A percentile compares a stretch with the other conserved stretches of the same genome.
Conservation (phyloP, 2,888 invertebrate genomes). For the Frankliniella fusca region DNA sequence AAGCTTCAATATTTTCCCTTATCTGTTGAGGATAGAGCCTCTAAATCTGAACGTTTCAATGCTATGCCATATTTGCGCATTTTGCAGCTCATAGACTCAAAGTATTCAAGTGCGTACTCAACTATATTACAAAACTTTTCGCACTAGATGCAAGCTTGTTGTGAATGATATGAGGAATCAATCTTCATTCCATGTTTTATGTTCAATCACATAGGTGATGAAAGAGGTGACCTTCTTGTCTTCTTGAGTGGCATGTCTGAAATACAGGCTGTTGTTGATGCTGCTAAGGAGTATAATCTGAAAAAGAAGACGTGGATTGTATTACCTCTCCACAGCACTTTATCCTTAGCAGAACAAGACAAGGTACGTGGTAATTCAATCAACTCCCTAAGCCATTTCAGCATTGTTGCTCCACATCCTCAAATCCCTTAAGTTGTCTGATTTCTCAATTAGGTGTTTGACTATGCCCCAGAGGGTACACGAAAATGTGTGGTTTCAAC, state of each 20-base stretch:
- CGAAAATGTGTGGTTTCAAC: slow-evolving; percentile 96
- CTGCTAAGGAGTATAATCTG: slow-evolving; percentile 73
- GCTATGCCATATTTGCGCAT: slow-evolving; percentile 90
- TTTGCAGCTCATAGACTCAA: slow-evolving; percentile 85
- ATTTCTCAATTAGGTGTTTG: slow-evolving; percentile 65
- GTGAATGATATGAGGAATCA: too few relatives aligned
- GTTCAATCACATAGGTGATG: slow-evolving; percentile 55
- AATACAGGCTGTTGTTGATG: slow-evolving; percentile 81
- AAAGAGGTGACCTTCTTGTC: slow-evolving; percentile 89
- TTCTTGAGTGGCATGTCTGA: slow-evolving; percentile 94
- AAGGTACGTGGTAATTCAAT: slow-evolving; percentile 57
- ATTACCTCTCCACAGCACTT: slow-evolving; percentile 83
- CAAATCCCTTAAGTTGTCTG: neutral
- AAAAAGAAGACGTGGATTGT: slow-evolving; percentile 85
- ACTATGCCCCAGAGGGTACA: slow-evolving; percentile 88
- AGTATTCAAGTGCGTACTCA: slow-evolving; percentile 64
- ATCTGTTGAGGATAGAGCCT: slow-evolving; percentile 54
- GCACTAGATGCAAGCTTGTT: slow-evolving; percentile 25
- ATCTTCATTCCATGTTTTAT: slow-evolving; percentile 27
- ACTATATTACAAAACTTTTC: slow-evolving; percentile 7
- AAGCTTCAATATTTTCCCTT: slow-evolving; percentile 80
- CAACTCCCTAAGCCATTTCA: neutral
- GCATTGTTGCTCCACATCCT: neutral
- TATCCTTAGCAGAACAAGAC: slow-evolving; percentile 92
- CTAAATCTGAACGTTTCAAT: slow-evolving; percentile 73